Base-by-base conservation (phyloP, 2,888 invertebrate species). In the Callimorpha dominula region DNA sequence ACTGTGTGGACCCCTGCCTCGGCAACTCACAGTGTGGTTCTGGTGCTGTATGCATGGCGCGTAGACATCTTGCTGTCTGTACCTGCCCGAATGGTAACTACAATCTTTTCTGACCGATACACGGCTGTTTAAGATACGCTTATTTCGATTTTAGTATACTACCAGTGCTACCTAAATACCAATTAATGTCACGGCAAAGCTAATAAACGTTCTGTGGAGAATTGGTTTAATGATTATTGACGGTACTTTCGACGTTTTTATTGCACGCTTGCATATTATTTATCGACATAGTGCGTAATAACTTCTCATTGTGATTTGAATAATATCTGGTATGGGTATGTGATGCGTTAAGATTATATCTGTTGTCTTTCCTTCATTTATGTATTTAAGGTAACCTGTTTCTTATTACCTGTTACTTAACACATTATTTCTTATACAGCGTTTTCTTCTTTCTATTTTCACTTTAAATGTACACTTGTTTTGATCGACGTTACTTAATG, bases 31-130 rank as follows among this genome's bases (percentile, higher is more conserved):
- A 98, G 89, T 98, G 98, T 86, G 98, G 98, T 11, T 93, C 97
- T 0, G 97, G 97, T 31, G 98, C 98, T 60, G 96, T 96, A 71
- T 98, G 98, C 87, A 97, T 97, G 89, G 97, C 97, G 0, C 96
- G 98, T 73, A 96, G 97, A 50, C 98, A 98, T 91, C 96, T 98
- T 69, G 98, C 98, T 7, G 98, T 98, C 60, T 98, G 98, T 90
- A 97, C 98, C 3, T 98, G 98, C 82, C 97, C 97, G 1, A 93
- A 96, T 54, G 98, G 98, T 88, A 91, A 70, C 17, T 69, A 64
- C 50, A 46, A 5, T 4, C 1, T 64, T 52, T 50, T 52, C 17
- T 31, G 2, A 40, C 3, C 17, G 52, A 54, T n/a, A 8, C 11
- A 17, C n/a, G 0, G n/a, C 17, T 54, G 9, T 54, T 0, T 54